Base-by-base conservation (phyloP, 64 coral and sea anemone genomes). In the Actinia equina region DNA sequence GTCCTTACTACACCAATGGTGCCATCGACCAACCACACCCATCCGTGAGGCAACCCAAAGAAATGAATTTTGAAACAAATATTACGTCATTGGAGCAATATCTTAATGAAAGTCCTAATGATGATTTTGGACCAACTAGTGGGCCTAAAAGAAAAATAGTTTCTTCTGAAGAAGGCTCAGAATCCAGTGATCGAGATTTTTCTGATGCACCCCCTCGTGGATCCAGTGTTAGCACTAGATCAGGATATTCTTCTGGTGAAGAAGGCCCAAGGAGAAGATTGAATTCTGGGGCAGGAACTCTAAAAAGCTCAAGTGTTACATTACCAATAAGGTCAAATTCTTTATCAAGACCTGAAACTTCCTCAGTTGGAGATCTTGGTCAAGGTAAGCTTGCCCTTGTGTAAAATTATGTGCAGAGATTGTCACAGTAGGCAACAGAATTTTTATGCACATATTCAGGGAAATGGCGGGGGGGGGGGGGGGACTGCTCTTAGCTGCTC, bases 271-370 rank as follows among this genome's bases (percentile, higher is more conserved):
- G 85, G 58, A 80, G 82, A 20, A 97, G 58, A 27, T 51, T 64
- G 26, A 87, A 85, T 90, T 58, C 70, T 7, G 57, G 77, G 4
- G 86, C 94, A 53, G 55, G 83, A 19, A 64, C 44, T 7, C 92
- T 90, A 3, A 96, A 96, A 42, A 93, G 79, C 61, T 93, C 94
- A 14, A 96, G 94, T 60, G 85, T 96, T 44, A 96, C 94, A 6
- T 44, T 96, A 84, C 91, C 91, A 41, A 93, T 96, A 85, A 89
- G 91, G 79, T 85, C 94, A 45, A 84, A 86, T 17, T 87, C 80
- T 18, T 85, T 78, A 77, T 88, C 67, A 23, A 79, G 54, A 71
- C 62, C 51, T 80, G 89, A 61, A 26, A 81, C 84, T 0, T 55
- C 85, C 2, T 49, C 85, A 44, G 17, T 85, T 8, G 57, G 27